Percentiles rank a stretch among this genome's conserved stretches.
These are phyloP conservation scores for Pterois miles DNA, from an alignment of 2,797 vertebrate genomes.

Conservation along the genomic window DNA sequence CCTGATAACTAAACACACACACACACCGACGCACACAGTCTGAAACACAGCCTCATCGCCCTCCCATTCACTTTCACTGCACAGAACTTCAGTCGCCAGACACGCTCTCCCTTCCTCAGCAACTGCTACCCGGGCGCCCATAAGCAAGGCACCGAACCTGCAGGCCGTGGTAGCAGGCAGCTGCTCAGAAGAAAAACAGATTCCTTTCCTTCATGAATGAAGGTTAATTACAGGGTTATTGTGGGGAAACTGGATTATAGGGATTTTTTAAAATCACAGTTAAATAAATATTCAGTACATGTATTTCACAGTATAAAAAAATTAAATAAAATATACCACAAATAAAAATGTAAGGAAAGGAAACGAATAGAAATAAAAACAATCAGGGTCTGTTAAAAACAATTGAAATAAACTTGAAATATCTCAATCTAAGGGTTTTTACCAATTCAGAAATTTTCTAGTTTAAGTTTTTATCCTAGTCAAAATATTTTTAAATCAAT, in stretches of 20 bases:
- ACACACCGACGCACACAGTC: constrained; percentile 35
- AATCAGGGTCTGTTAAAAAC: no score
- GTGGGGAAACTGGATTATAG: not conserved
- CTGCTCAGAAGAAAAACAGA: not conserved
- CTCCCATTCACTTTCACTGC: constrained; percentile 54
- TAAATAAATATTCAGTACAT: no score
- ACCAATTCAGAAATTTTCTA: no score
- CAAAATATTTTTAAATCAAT: no score
- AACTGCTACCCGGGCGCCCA: constrained; percentile 28
- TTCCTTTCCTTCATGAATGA: constrained; percentile 4
- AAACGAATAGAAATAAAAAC: no score
- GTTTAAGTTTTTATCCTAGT: no score
- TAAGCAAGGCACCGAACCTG: constrained; percentile 51
- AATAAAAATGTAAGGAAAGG: no score
- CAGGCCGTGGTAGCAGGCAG: not conserved
- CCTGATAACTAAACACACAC: constrained; percentile 73
- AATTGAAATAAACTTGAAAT: no score
- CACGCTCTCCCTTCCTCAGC: not conserved
- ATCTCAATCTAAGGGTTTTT: no score
- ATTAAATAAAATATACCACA: no score
- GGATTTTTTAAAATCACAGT: no score
- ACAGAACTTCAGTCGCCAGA: constrained; percentile 7
- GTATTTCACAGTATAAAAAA: no score
- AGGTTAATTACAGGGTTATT: constrained; percentile 9
- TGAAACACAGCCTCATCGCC: constrained; percentile 49